Conservation (phyloP, 2,797 vertebrate species). For the Microchirus variegatus region DNA sequence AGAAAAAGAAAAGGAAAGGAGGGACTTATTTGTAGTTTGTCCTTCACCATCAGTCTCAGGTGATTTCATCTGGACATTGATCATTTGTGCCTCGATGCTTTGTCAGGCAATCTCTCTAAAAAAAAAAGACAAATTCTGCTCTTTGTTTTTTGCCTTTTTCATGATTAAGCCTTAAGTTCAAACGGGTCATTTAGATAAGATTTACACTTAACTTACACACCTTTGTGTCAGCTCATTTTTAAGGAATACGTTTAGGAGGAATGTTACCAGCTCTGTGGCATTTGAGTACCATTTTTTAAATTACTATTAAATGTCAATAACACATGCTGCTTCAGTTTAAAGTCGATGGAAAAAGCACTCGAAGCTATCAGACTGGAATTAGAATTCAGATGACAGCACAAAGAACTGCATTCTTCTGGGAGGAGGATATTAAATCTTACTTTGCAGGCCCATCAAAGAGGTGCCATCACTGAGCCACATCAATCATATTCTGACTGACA, state of each 20-base stretch:
- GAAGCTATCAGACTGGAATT: conserved; percentile 23
- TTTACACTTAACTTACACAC: conserved; percentile 20
- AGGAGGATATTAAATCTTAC: conserved; percentile 43
- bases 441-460: conserved; percentile 44
- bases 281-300: conserved; percentile 44
- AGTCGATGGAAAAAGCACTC: conserved; percentile 32
- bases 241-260: conserved; percentile 26
- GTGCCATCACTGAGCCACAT: conserved; percentile 30
- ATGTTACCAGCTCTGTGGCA: conserved; percentile 39
- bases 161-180: conserved; percentile 1
- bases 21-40: conserved; percentile 38
- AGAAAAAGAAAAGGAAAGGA: background rate
- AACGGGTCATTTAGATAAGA: conserved; percentile 11
- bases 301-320: conserved; percentile 46
- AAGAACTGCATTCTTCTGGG: conserved; percentile 30
- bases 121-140: conserved; percentile 16
- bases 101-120: background rate
- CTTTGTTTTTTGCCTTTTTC: conserved; percentile 18
- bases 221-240: conserved; percentile 10
- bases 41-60: conserved; percentile 40
- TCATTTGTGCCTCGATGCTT: conserved; percentile 24
- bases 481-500: conserved; percentile 50
- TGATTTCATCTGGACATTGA: conserved; percentile 39
- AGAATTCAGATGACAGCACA: conserved; percentile 41
- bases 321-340: conserved; percentile 19